phyloP scores from a whole-genome alignment of 2,797 vertebrate genomes.

The Champsocephalus esox region DNA sequence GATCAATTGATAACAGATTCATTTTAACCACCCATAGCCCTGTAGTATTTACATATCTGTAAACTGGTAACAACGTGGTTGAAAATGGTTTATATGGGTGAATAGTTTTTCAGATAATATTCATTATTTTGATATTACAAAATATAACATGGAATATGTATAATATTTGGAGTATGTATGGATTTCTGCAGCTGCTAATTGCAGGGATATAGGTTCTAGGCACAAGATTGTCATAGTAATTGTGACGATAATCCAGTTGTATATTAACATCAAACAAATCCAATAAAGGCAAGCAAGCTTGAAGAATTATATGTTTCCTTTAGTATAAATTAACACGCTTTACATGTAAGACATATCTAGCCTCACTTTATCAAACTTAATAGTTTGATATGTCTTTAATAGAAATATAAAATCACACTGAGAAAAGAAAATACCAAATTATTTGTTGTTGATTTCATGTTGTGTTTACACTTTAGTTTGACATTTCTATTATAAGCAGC shows the following conservation, averaged over 20 bases:
- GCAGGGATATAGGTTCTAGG: neutral
- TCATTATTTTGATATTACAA: neutral
- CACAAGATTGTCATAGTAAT: neutral
- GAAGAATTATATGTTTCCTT: neutral
- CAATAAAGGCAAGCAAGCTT: conserved; percentile 8
- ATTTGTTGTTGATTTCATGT: neutral
- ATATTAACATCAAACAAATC: conserved; percentile 27
- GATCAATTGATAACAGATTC: neutral
- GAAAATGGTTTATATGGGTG: neutral
- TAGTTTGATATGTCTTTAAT: no score
- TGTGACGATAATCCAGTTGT: conserved; percentile 20
- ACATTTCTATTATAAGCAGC: neutral
- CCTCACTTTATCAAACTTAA: no score
- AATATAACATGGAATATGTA: neutral
- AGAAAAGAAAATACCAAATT: neutral
- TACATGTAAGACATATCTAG: neutral
- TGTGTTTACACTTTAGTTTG: neutral
- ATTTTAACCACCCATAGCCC: neutral
- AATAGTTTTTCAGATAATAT: neutral
- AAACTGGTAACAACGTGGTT: neutral
- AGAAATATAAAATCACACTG: neutral
- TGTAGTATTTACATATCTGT: neutral
- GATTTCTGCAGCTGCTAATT: neutral
- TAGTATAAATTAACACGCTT: neutral
- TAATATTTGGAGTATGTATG: neutral